A percentile compares a stretch with the other conserved stretches of the same genome.
These are phyloP conservation scores for Gymnarchus niloticus DNA, from an alignment of 2,113 vertebrate genomes.

Conservation along the genomic window DNA sequence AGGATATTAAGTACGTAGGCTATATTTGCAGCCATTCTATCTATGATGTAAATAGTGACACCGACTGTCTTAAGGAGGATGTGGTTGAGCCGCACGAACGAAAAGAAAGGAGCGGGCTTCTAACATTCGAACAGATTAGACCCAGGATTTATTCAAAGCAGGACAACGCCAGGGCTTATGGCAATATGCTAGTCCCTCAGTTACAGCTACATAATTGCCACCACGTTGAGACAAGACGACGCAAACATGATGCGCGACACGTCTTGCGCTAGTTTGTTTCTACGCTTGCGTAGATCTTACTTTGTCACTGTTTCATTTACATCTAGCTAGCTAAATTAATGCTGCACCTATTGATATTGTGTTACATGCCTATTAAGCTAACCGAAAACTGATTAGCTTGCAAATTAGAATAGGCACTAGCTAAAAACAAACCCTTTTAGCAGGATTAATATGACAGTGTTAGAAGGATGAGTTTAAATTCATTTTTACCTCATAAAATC, in stretches of 20 bases:
- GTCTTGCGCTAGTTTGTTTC: too few species aligned
- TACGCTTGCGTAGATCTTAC: too few species aligned
- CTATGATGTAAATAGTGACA: not conserved
- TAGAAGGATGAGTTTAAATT: not conserved
- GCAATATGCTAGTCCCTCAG: not conserved
- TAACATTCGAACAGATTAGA: not conserved
- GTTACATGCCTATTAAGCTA: not conserved
- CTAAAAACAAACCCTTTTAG: not conserved
- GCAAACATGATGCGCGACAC: not conserved
- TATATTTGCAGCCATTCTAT: not conserved
- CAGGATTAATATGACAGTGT: not conserved
- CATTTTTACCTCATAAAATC: not conserved
- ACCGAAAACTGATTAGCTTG: not conserved
- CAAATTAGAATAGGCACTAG: not conserved
- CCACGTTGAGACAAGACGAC: not conserved
- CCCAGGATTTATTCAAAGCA: not conserved
- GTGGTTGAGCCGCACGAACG: not conserved
- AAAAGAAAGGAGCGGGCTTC: not conserved
- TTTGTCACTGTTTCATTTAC: not conserved
- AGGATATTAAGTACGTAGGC: not conserved
- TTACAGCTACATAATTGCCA: too few species aligned
- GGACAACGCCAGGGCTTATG: not conserved
- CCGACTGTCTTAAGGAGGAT: not conserved
- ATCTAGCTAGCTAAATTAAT: not conserved
- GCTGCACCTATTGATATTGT: not conserved